These are phyloP conservation scores for Sitobion miscanthi DNA, from an alignment of 1,140 invertebrate genomes.

Conservation along the genomic window DNA sequence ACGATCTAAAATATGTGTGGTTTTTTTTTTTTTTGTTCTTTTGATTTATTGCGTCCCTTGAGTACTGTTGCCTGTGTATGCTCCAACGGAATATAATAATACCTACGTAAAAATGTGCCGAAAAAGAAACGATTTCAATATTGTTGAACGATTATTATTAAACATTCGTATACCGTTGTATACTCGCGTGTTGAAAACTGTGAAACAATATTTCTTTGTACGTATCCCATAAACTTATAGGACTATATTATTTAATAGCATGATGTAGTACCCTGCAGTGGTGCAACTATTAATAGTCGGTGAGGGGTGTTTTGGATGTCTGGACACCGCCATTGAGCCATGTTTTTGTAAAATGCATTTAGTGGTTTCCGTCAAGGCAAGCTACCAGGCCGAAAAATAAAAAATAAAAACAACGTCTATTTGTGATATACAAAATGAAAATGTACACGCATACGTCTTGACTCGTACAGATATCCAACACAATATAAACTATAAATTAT, in stretches of 20 bases:
- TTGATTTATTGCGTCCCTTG: not conserved
- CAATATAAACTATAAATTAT: not conserved
- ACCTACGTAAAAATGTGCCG: not conserved
- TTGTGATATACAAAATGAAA: not conserved
- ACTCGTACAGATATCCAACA: not conserved
- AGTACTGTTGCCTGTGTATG: not conserved
- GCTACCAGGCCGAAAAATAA: not conserved
- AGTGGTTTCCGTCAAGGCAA: not conserved
- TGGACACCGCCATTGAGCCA: not conserved
- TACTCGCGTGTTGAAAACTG: not conserved
- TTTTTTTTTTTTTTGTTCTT: too few relatives aligned
- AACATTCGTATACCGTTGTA: not conserved
- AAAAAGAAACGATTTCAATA: not conserved
- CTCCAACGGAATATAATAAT: too few relatives aligned
- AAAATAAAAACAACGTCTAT: not conserved
- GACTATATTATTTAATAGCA: not conserved
- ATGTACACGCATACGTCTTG: not conserved
- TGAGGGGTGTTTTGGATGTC: not conserved
- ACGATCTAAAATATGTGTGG: not conserved
- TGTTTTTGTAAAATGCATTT: constrained; percentile 9
- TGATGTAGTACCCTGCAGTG: constrained; percentile 2
- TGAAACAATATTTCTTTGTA: not conserved
- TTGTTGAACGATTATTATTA: not conserved
- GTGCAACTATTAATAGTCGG: not conserved
- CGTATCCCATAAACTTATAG: not conserved